Evolutionary conservation across 92 coral and sea anemone genomes (phyloP), one percentile per base, ranked within the genome.

Genomic region (Zoanthus solanderi): DNA sequence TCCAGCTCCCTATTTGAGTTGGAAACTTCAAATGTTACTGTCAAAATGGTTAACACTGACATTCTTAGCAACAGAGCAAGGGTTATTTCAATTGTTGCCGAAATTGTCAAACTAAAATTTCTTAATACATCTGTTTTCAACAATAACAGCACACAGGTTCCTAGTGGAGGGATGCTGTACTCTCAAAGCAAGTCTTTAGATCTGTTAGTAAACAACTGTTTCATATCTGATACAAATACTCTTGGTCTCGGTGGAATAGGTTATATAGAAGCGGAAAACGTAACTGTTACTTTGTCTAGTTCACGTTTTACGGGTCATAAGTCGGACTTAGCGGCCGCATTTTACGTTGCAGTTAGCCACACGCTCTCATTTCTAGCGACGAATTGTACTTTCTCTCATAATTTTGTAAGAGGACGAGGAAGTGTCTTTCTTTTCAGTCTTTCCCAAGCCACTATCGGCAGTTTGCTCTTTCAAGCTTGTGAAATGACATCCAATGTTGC

Each of bases 381-480:
- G 8, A 88, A 88, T 53, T 88, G 87, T 28, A 72, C 57, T 30
- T 88, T 88, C 54, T 67, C 76, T 31, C 63, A 16, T 16, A 73
- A 63, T 67, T 53, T 60, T 29, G 79, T 85, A 46, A 13, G 12
- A 2, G 83, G 83, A 9, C 45, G 0, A 6, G 87, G 91, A 45
- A 77, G 83, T n/a, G 91, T 83, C 15, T 42, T 87, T 30, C n/a
- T 31, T 54, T 42, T 69, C 17, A 48, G 29, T 29, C 45, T 42
- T 17, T 29, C 71, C 65, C 53, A 11, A 44, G 67, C 17, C 5
- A 53, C 57, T 23, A 69, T 66, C 37, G 86, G 66, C 23, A 87
- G 1, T 75, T 23, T 52, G 50, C 29, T 29, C 12, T 72, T 78
- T 61, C 14, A 87, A 60, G 61, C 18, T 53, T 78, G 85, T 50